Conservation (phyloP, 2,888 invertebrate genomes). For the Teleiodes luculella region DNA sequence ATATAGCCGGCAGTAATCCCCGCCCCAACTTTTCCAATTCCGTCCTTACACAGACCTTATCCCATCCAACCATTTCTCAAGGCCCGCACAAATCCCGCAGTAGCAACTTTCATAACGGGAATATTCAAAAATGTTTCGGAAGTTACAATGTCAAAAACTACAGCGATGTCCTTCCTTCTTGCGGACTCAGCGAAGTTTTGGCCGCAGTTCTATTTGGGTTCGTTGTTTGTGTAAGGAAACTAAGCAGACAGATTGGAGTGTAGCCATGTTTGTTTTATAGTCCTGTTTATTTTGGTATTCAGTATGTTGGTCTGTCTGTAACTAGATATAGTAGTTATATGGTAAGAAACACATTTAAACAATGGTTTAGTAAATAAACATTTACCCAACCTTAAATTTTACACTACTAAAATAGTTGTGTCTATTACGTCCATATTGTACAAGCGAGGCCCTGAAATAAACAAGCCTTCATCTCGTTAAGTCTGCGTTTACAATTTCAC, state of each 20-base stretch:
- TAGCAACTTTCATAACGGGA: slow-evolving; percentile 47
- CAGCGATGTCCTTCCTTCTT: slow-evolving; percentile 32
- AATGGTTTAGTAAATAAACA: too few relatives aligned
- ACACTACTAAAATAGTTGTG: too few relatives aligned
- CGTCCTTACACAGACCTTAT: slow-evolving; percentile 7
- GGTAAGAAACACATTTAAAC: too few relatives aligned
- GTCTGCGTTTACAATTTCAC: too few relatives aligned
- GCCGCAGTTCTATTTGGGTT: background rate
- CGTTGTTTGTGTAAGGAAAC: background rate
- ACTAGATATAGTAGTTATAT: too few relatives aligned
- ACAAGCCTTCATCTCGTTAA: too few relatives aligned
- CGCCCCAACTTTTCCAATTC: slow-evolving; percentile 66
- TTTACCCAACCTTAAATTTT: too few relatives aligned
- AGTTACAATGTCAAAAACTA: slow-evolving; percentile 40
- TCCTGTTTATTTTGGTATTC: background rate
- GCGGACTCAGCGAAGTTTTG: slow-evolving; percentile 29
- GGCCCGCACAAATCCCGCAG: slow-evolving; percentile 52
- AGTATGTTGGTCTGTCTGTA: too few relatives aligned
- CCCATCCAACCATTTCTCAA: slow-evolving; percentile 54
- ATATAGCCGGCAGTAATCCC: slow-evolving; percentile 54
- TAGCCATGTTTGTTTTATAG: background rate
- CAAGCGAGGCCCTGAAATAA: too few relatives aligned
- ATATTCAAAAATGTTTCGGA: slow-evolving; percentile 50
- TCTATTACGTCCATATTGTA: too few relatives aligned
- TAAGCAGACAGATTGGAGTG: background rate